Conservation (phyloP, 1,140 invertebrate genomes). For the Drosophila quadrilineata region DNA sequence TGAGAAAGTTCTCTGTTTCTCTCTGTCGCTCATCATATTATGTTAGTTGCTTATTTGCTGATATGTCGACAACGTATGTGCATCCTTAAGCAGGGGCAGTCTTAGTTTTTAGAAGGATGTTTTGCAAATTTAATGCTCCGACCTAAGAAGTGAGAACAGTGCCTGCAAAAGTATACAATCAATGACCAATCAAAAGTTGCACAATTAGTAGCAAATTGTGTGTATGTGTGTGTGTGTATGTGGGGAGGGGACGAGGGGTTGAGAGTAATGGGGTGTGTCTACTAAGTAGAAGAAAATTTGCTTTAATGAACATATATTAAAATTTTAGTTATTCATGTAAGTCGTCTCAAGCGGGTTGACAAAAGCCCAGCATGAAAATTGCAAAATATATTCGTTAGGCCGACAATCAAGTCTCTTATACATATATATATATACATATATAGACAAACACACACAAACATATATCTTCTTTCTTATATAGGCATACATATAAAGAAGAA, state of each 20-base stretch:
- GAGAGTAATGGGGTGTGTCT: too few relatives aligned
- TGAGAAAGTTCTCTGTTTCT: too few relatives aligned
- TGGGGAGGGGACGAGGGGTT: not conserved
- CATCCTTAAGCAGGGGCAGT: constrained; percentile 41
- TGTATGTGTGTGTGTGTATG: not conserved
- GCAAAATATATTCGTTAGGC: constrained; percentile 51
- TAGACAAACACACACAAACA: not conserved
- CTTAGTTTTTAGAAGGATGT: constrained; percentile 54
- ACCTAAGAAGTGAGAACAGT: constrained; percentile 32
- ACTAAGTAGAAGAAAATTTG: constrained; percentile 54
- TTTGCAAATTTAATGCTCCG: constrained; percentile 71
- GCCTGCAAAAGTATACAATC: constrained; percentile 45
- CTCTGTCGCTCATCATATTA: too few relatives aligned
- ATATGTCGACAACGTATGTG: constrained; percentile 59
- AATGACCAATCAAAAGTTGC: constrained; percentile 74
- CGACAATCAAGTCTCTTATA: constrained; percentile 38
- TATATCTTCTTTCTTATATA: not conserved
- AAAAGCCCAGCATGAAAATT: constrained; percentile 51
- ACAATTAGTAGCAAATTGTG: constrained; percentile 45
- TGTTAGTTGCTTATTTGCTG: constrained; percentile 49
- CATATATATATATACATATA: constrained; percentile 16
- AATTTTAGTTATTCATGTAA: constrained; percentile 80
- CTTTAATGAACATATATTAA: constrained; percentile 79
- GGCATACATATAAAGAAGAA: too few relatives aligned
- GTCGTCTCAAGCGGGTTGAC: constrained; percentile 62